Base-by-base conservation (phyloP, 2,113 vertebrate genomes). In the Ammodytes marinus region DNA sequence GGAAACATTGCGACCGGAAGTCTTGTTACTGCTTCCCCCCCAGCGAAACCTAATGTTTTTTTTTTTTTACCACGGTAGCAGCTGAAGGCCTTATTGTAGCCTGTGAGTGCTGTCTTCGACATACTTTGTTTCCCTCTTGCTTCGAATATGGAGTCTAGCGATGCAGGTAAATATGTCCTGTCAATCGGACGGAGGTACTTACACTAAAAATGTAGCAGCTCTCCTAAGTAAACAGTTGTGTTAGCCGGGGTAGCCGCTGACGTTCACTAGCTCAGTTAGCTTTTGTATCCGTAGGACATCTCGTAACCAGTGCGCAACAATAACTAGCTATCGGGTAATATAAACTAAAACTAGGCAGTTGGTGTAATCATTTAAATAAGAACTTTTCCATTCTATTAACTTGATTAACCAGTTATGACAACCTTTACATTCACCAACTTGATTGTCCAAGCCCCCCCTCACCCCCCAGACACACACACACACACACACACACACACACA, bases 141-240 rank as follows among this genome's bases (percentile, higher is more conserved):
- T 60, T 55, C 54, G 64, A 55, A 12, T 15, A 95, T 95, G 94
- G 94, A 94, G 60, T 90, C 91, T 9, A 68, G 71, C 35, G 93
- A 94, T 69, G 42, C 89, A 84, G 93, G 94, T 94, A 89, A 75
- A 72, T 12, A 0, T 68, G 68, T 9, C n/a, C 0, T 45, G 5
- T 53, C 10, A 47, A 39, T 42, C 0, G 50, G 2, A 63, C 0
- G 10, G 39, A 5, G 17, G 49, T 37, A 37, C 3, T n/a, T 4
- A 54, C 4, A 6, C 13, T 61, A 14, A 69, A 49, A 57, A 43
- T 52, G 15, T 42, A 3, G n/a, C 14, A 49, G 6, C 2, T 77
- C 2, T 2, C 3, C 7, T 15, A 3, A 11, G 2, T 15, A 39
- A 49, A 39, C 19, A 3, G 2, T 9, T 3, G 3, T 40, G 12